Evolutionary conservation across 2,797 vertebrate genomes (phyloP).

Genomic region (Podarcis siculus): DNA sequence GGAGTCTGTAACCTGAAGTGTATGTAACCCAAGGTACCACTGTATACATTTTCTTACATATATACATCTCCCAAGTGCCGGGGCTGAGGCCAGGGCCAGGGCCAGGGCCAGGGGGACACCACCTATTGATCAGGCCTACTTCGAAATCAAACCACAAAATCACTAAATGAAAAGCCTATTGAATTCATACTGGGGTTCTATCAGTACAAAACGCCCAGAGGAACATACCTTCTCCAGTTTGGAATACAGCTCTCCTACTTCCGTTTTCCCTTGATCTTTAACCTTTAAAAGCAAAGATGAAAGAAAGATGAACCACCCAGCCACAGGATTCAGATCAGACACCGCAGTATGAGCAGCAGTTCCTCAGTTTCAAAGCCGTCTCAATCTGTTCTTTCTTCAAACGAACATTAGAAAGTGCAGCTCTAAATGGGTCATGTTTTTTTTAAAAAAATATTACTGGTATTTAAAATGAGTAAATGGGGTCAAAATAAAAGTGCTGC

Average conservation of each 20-base stretch:
- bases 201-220: neutral
- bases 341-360: neutral
- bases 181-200: neutral
- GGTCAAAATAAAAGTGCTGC: neutral
- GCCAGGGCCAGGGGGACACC: neutral
- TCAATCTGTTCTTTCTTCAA: neutral
- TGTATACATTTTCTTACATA: neutral
- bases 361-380: neutral
- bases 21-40: too few relatives aligned
- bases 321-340: neutral
- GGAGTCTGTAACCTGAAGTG: too few relatives aligned
- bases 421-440: neutral
- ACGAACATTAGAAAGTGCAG: neutral
- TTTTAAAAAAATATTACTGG: neutral
- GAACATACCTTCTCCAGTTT: conserved; percentile 92
- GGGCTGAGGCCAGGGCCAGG: neutral
- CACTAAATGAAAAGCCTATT: neutral
- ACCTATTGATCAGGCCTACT: conserved; percentile 10
- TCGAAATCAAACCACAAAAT: conserved; percentile 19
- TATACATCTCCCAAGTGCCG: too few relatives aligned
- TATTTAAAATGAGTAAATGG: neutral
- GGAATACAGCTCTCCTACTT: conserved; percentile 88
- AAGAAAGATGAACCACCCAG: conserved; percentile 43
- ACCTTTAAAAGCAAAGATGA: conserved; percentile 81
- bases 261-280: conserved; percentile 95